phyloP scores from a whole-genome alignment of 2,888 invertebrate species.

The Dexiosoma caninum region DNA sequence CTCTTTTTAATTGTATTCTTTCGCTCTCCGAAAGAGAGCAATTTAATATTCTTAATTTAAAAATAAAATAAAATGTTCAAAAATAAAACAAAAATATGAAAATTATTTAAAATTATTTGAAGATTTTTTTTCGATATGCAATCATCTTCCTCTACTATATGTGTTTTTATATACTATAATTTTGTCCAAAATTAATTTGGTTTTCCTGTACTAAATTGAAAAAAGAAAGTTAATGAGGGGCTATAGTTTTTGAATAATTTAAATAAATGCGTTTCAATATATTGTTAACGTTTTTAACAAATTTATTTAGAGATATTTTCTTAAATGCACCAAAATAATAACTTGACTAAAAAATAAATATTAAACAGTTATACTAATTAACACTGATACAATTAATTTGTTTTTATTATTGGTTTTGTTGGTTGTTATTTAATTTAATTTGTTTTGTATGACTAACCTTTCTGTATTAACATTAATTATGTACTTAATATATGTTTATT shows the following conservation, averaged over 20 bases:
- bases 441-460: conserved; percentile 22
- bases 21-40: background rate
- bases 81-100: conserved; percentile 5
- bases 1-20: background rate
- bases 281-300: background rate
- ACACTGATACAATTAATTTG: conserved; percentile 20
- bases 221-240: background rate
- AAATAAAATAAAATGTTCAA: conserved; percentile 18
- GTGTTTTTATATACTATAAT: conserved; percentile 25
- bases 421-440: conserved; percentile 23
- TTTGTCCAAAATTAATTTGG: conserved; percentile 4
- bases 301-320: background rate
- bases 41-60: conserved; percentile 30
- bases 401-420: conserved; percentile 41
- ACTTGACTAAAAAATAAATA: background rate
- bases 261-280: background rate
- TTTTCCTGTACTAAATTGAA: conserved; percentile 1
- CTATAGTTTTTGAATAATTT: conserved; percentile 14
- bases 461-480: conserved; percentile 32
- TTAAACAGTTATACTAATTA: conserved; percentile 12
- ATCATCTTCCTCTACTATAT: conserved; percentile 63
- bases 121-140: conserved; percentile 53
- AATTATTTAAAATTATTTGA: conserved; percentile 50
- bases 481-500: conserved; percentile 34
- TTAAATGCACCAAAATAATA: background rate